Evolutionary conservation across 2,113 vertebrate species (phyloP), one percentile per base, ranked within the genome.

Genomic region (Oncorhynchus clarkii): DNA sequence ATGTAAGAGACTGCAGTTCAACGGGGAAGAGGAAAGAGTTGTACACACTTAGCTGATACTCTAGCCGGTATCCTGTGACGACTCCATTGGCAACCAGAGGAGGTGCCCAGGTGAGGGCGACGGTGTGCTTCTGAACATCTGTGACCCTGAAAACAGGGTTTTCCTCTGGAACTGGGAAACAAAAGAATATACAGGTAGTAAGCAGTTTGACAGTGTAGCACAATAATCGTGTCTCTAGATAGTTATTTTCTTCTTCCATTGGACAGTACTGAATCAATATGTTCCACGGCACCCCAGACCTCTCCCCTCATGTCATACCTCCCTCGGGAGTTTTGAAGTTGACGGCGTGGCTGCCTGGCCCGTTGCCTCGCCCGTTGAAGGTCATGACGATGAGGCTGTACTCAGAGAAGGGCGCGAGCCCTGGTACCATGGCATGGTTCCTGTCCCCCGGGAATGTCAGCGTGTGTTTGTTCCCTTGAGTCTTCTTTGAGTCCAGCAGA

Each of bases 31-130:
- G 68, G 20, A 22, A 45, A 48, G 20, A 48, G 20, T 64, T 31
- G 9, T 54, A 96, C 98, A 11, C 95, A 99, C 98, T 96, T 76
- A 96, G 96, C 90, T 99, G 97, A 78, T 98, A 96, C 60, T 98
- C 94, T 18, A 99, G 92, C 48, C 96, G 31, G 79, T 96, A 99
- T 67, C 95, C 92, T 0, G 93, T 97, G 48, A 98, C 91, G 86
- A 96, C 90, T 66, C 98, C 98, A 22, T 98, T 98, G 29, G 94
- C 82, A 71, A 93, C 96, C 75, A 88, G 76, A 2, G 98, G 97
- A 9, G 93, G 92, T 20, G 94, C 93, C 98, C 98, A 99, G 0
- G 86, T 93, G 57, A 99, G 80, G 2, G 95, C 95, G 72, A 95
- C 88, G 0, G 93, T 93, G 31, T 96, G 90, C 81, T 89, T 93